Percentiles rank a stretch among this genome's conserved stretches.
These are phyloP conservation scores for Megastigmus dorsalis DNA, from an alignment of 2,888 invertebrate species.

Conservation along the genomic window DNA sequence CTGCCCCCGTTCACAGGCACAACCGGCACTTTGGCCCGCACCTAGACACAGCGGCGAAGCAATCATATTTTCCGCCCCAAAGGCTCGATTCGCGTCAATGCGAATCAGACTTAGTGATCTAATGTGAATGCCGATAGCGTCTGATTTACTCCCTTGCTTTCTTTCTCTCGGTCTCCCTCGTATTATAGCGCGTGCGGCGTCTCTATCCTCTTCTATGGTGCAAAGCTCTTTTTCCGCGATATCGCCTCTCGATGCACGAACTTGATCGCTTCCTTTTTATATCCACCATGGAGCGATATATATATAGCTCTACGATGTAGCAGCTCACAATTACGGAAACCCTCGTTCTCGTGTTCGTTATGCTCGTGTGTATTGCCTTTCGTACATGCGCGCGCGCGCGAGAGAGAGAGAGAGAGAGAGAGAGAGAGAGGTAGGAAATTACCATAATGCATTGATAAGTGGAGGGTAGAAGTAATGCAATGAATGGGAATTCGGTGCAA, in stretches of 20 bases:
- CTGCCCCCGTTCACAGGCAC: no score
- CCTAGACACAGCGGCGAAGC: conserved; percentile 65
- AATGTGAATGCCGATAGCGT: conserved; percentile 72
- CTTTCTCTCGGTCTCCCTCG: conserved; percentile 35
- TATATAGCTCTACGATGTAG: neutral
- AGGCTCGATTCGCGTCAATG: conserved; percentile 74
- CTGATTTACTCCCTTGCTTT: conserved; percentile 68
- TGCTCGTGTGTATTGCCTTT: neutral
- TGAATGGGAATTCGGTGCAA: no score
- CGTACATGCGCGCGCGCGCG: no score
- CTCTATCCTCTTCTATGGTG: conserved; percentile 16
- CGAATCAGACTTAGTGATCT: conserved; percentile 74
- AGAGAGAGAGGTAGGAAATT: neutral
- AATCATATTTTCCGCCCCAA: conserved; percentile 74
- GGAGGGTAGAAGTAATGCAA: no score
- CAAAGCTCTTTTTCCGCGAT: conserved; percentile 23
- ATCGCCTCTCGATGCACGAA: neutral
- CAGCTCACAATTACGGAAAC: conserved; percentile 9
- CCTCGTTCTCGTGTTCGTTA: neutral
- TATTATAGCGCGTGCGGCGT: no score
- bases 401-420: no score
- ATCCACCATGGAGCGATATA: no score
- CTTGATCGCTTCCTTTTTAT: no score
- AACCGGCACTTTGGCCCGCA: conserved; percentile 38
- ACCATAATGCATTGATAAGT: conserved; percentile 15